Base-by-base conservation (phyloP, 2,113 vertebrate genomes). In the Hyperoodon ampullatus region DNA sequence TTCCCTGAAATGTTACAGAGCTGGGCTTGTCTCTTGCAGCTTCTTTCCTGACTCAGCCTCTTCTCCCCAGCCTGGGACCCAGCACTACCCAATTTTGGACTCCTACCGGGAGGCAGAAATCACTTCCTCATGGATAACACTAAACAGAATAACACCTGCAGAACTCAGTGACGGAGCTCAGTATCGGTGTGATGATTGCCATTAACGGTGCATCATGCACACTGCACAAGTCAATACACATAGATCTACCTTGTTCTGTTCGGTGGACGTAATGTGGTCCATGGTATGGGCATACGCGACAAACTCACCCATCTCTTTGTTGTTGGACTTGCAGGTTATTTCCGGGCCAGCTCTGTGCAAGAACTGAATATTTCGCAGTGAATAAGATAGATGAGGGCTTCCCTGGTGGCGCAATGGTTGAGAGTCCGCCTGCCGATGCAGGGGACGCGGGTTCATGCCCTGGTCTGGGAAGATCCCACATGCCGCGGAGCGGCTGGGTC, bases 271-370 rank as follows among this genome's bases (percentile, higher is more conserved):
- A 44, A 8, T 60, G 70, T 58, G 33, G 35, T 80, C 24, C 80
- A 26, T 0, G n/a, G 2, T 19, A 28, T 18, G 71, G 14, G 26
- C 16, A 33, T 2, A 80, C 8, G 4, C 0, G 11, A 44, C 60
- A 30, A 13, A 42, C 23, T 53, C 39, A 71, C 15, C 53, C 44
- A 61, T 47, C 61, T 30, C 60, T 8, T 63, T 61, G 13, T 2
- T 13, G 74, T 70, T 70, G 35, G n/a, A 28, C 44, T n/a, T 75
- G 39, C 6, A 24, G 30, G 50, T 85, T 74, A 63, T 85, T 97
- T 95, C 60, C 11, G 9, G 65, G 24, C 53, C 78, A 42, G 30
- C 13, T n/a, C n/a, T 89, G 39, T 63, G 58, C 3, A 61, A 85
- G 23, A 93, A 61, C n/a, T 21, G 50, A 63, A 77, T 63, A 5